Base-by-base conservation (phyloP, 1,140 invertebrate species). In the Lutraria rhynchaena region DNA sequence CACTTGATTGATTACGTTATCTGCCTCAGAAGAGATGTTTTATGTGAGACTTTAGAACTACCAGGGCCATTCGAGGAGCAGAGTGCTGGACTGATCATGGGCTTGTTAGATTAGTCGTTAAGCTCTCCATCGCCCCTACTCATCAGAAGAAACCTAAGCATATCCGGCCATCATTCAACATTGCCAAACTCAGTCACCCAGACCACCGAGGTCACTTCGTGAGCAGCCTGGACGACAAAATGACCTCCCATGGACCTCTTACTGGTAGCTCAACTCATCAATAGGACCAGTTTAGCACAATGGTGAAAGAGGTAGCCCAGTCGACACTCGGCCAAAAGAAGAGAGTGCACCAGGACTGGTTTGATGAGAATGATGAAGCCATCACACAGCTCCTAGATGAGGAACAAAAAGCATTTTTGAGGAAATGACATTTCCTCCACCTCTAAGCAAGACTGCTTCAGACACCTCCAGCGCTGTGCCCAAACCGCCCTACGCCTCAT, bases 161-260 rank as follows among this genome's bases (percentile, higher is more conserved):
- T n/a, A n/a, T n/a, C n/a, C n/a, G n/a, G n/a, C n/a, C 41, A 82
- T 9, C 73, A 75, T 46, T 46, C 44, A 46, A 46, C 19, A 46
- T 19, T 7, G 44, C 44, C 19, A 46, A 19, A 46, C 44, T 46
- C 19, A 7, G 19, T 7, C 9, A 46, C 44, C 44, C 44, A 46
- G 7, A 7, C 44, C 19, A 11, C 19, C 44, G 7, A 7, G 19
- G 44, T 19, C 7, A 11, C 9, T 7, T 46, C 19, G 9, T 11
- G 44, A 19, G 19, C 44, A 46, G 44, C 19, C 44, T 46, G 19
- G 19, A 46, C 19, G 44, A 46, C 9, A 46, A 46, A 46, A 46
- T 46, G 44, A 11, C 44, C 19, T 7, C 44, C 7, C 7, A 46
- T 11, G 7, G 44, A 46, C 44, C 44, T 11, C 44, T 46, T 19